Conservation (phyloP, 2,797 vertebrate species). For the Synanceia verrucosa region DNA sequence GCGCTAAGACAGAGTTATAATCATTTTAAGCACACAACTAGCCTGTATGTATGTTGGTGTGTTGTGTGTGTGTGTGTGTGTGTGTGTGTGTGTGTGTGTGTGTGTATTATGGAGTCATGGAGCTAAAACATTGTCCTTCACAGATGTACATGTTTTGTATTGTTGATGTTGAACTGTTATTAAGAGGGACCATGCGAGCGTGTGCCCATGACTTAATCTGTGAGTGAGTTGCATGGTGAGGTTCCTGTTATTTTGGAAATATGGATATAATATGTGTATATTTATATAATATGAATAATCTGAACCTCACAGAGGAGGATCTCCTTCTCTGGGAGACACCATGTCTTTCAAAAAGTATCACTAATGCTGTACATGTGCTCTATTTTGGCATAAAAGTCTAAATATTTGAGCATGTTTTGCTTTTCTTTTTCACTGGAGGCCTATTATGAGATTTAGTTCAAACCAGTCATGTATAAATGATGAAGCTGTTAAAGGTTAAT, state of each 20-base stretch:
- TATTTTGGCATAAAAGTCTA: conserved; percentile 75
- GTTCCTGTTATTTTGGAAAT: conserved; percentile 47
- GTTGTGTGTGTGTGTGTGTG: conserved; percentile 18
- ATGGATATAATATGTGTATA: conserved; percentile 49
- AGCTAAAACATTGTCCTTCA: conserved; percentile 38
- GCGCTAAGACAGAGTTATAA: conserved; percentile 89
- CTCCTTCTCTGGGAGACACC: conserved; percentile 36
- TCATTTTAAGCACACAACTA: conserved; percentile 42
- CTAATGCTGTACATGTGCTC: conserved; percentile 69
- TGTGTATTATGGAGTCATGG: conserved; percentile 25
- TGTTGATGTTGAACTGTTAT: conserved; percentile 56
- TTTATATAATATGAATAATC: conserved; percentile 65
- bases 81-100: conserved; percentile 13
- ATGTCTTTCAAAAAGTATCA: conserved; percentile 52
- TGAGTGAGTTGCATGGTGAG: conserved; percentile 53
- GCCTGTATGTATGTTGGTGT: conserved; percentile 30
- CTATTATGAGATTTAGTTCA: conserved; percentile 6
- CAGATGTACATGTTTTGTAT: conserved; percentile 68
- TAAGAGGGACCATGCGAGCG: conserved; percentile 33
- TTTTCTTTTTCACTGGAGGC: conserved; percentile 25
- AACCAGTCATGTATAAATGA: conserved; percentile 22
- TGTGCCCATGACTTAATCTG: conserved; percentile 37
- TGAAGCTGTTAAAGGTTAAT: conserved; percentile 39
- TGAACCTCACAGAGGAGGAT: conserved; percentile 30
- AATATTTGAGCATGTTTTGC: conserved; percentile 44